Evolutionary conservation across 1,140 invertebrate species (phyloP), one percentile per base, ranked within the genome.

Genomic region (Mylabris phalerata): DNA sequence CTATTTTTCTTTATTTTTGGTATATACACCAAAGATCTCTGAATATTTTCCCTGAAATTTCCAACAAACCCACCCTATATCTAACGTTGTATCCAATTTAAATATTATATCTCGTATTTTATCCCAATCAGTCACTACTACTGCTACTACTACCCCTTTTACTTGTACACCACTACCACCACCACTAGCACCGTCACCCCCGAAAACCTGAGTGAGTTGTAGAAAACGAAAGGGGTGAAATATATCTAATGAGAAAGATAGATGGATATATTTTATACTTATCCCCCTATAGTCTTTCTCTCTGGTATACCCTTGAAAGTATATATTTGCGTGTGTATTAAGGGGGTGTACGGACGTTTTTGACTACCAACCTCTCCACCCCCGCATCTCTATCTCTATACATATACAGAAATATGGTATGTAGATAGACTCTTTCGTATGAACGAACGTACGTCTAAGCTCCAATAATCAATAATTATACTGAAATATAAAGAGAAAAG

Each of bases 401-500:
- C 32, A 32, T 32, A 32, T 32, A 19, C 19, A 19, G 19, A 4
- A 32, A 32, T 32, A 7, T 32, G 3, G 7, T 32, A 32, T 32
- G 32, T 32, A 32, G 32, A 32, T 32, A 7, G 4, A 7, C 32
- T 32, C 32, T 32, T 32, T 32, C 32, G 32, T 32, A 32, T 32
- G 7, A 5, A 32, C 7, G 7, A 5, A 47, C 39, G 51, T 55
- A 55, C 43, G 52, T 55, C 52, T 55, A 55, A 55, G 52, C 55
- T 61, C 60, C 61, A 55, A 63, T 63, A 63, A 63, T 63, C 61
- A 63, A 63, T 63, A 63, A 63, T 63, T 63, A 63, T 63, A 63
- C 61, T 63, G 51, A 59, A 59, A 63, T 59, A 60, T 63, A 63
- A 59, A 63, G 57, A 63, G 61, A 63, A 60, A 63, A 63, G 57